phyloP scores from a whole-genome alignment of 2,113 vertebrate genomes.

The Siphamia tubifer region DNA sequence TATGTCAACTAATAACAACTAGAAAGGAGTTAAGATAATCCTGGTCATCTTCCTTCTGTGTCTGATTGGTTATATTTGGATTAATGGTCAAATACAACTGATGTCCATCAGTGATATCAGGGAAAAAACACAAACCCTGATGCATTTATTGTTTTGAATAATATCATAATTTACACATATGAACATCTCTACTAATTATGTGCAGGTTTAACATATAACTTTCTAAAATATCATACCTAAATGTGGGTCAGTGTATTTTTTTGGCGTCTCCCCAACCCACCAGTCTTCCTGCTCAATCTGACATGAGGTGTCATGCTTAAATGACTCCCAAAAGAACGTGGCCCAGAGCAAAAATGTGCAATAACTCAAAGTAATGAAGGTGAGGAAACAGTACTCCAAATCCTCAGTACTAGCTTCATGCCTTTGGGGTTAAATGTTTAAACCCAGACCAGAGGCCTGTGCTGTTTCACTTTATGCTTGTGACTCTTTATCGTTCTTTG shows the following conservation, averaged over 20 bases:
- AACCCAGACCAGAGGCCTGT: not conserved
- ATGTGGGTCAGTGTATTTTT: too few species aligned
- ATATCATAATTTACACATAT: too few species aligned
- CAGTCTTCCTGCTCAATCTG: not conserved
- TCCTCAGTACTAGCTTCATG: not conserved
- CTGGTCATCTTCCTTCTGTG: too few species aligned
- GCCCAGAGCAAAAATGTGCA: not conserved
- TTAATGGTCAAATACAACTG: too few species aligned
- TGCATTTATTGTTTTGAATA: too few species aligned
- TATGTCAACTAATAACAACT: too few species aligned
- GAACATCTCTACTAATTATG: too few species aligned
- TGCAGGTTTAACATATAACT: not conserved
- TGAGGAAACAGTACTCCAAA: not conserved
- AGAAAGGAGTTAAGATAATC: too few species aligned
- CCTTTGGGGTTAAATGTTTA: constrained; percentile 7
- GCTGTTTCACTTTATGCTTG: not conserved
- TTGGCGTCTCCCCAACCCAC: too few species aligned
- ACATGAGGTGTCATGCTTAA: not conserved
- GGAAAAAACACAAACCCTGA: too few species aligned
- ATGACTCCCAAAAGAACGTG: not conserved
- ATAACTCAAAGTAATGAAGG: not conserved
- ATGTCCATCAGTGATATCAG: too few species aligned
- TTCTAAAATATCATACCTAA: not conserved
- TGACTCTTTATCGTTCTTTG: constrained; percentile 6
- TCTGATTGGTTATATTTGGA: too few species aligned